Base-by-base conservation (phyloP, 2,797 vertebrate genomes). In the Gastrophryne carolinensis region DNA sequence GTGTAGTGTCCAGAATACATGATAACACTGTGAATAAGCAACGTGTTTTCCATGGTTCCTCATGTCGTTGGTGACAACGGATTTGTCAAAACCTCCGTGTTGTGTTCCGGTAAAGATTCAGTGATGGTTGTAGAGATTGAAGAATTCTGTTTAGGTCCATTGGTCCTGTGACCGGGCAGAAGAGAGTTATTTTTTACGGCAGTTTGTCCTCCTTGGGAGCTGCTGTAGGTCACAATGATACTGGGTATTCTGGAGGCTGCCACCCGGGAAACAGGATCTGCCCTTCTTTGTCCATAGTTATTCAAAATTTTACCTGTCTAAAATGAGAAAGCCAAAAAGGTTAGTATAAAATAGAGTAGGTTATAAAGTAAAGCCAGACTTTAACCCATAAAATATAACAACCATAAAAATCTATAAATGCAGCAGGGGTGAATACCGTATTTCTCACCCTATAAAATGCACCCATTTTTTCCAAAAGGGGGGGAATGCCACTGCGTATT, bases 161-260 rank as follows among this genome's bases (percentile, higher is more conserved):
- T 84, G 30, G 73, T 79, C 30, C 84, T 89, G 21, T 86, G 86
- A 19, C 88, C 68, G 0, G 90, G 85, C 66, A 91, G 82, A 10
- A 71, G 82, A 6, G 89, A 89, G 81, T 80, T 91, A 79, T 90
- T 89, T 75, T 88, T 88, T 24, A 89, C 91, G 44, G 78, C 61
- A 32, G 62, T 47, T 2, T 83, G 79, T 56, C 9, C 57, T 69
- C 63, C 79, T 61, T 85, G 84, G 30, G n/a, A 12, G 3, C 63
- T 82, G 79, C 80, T 86, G 79, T 79, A 84, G 9, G 91, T 93
- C 79, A 93, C 82, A 41, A 93, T 86, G 81, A 93, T 84, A 37
- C 87, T 86, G 30, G 91, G 92, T 83, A 93, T 92, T 53, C 88
- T 82, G 75, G 82, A 85, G 49, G 83, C 5, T 9, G 56, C 10